Percentiles rank a stretch among this genome's conserved stretches.
Conservation (phyloP, 2,113 vertebrate species). For the Orcinus orca region DNA sequence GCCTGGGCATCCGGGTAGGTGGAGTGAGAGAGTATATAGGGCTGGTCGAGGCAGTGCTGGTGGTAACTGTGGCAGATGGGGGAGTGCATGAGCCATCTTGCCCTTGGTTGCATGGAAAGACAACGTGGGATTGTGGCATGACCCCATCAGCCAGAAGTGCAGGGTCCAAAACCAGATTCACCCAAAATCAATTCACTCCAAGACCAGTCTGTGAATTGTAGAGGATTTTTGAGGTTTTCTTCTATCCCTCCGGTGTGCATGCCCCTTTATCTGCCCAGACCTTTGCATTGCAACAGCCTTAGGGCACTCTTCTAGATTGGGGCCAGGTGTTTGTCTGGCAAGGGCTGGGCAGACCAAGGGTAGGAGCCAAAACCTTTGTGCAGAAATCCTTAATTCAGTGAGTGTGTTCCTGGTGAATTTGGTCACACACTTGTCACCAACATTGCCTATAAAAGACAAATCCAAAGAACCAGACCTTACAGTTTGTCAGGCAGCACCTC, state of each 20-base stretch:
- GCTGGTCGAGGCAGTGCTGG: rapidly evolving
- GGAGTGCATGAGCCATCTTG: rapidly evolving
- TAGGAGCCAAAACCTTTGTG: background rate
- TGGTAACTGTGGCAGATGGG: background rate
- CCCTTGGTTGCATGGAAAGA: background rate
- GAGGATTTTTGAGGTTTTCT: background rate
- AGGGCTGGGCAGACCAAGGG: background rate
- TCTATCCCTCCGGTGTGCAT: background rate
- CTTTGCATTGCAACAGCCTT: background rate
- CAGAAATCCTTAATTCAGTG: background rate
- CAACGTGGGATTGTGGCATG: rapidly evolving
- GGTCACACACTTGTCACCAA: background rate
- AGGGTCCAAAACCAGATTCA: background rate
- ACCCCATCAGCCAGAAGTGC: background rate
- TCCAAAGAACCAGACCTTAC: background rate
- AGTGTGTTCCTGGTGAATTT: background rate
- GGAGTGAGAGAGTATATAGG: background rate
- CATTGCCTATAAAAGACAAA: background rate
- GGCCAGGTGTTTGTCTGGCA: background rate
- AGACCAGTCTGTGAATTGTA: background rate
- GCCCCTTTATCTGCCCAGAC: background rate
- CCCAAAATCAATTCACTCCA: background rate
- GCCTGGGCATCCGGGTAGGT: rapidly evolving
- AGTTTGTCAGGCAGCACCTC: background rate
- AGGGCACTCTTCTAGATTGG: background rate